Evolutionary conservation across 2,888 invertebrate genomes (phyloP), one percentile per base, ranked within the genome.

Genomic region (Leucania comma): DNA sequence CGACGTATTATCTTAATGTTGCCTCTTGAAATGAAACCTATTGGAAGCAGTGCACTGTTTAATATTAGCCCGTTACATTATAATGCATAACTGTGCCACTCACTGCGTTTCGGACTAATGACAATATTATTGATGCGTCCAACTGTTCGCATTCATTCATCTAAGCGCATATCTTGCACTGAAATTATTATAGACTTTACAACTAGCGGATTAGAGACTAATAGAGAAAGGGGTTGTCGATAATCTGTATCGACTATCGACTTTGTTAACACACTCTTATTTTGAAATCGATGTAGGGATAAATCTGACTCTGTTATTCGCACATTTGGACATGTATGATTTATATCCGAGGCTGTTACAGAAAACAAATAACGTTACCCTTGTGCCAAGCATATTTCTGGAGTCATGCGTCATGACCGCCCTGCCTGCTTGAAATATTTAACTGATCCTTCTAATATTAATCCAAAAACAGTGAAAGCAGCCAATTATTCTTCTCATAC

Each of bases 61-160:
- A 82, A 72, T 58, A 58, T 79, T 82, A 82, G 67, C 64, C 1
- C 2, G 48, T 64, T 72, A 68, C 73, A 83, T 72, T 80, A 82
- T 75, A 68, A 69, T 64, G 57, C 64, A 72, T 68, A 78, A 75
- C 73, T 80, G 72, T 78, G 80, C 70, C 76, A 81, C 80, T 68
- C 69, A 68, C 20, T 64, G 80, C 72, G 68, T 65, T 72, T 64
- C 66, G 68, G 54, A 75, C 76, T 78, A 76, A 77, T 79, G 80
- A 77, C 84, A 77, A 74, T 72, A 83, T 86, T 87, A 87, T 86
- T 86, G 84, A 86, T 86, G 83, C 61, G 61, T 24, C 63, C 91
- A 90, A 88, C 88, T 91, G 90, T 82, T 83, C 78, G 74, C 78
- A 85, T 84, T 86, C 89, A 88, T 90, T 89, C 89, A 89, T 78